Evolutionary conservation across 2,797 vertebrate genomes (phyloP).

Genomic region (Aldrovandia affinis): DNA sequence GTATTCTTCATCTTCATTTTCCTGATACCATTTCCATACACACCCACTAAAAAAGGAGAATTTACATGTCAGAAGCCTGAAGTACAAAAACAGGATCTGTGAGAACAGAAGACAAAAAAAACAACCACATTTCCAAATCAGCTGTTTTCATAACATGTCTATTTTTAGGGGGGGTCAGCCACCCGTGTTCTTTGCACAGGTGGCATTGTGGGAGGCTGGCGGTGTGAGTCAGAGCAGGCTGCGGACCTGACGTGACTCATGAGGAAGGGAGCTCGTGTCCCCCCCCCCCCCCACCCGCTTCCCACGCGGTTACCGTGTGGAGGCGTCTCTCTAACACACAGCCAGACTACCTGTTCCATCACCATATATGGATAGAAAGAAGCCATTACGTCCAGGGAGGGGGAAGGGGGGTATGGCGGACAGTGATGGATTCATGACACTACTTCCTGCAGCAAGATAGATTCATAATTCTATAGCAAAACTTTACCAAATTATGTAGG

Average conservation of each 20-base stretch:
- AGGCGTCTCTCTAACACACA: slow-evolving; percentile 33
- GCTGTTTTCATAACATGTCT: background rate
- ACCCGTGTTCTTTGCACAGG: background rate
- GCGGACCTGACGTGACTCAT: slow-evolving; percentile 34
- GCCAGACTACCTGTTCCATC: slow-evolving; percentile 46
- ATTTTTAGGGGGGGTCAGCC: slow-evolving; percentile 15
- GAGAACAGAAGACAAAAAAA: background rate
- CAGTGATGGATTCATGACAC: background rate
- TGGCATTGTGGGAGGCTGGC: slow-evolving; percentile 7
- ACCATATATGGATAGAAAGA: slow-evolving; percentile 54
- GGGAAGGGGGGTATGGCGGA: background rate
- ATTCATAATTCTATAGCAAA: background rate
- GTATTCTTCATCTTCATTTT: too few relatives aligned
- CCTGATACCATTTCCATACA: background rate
- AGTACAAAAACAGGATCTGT: background rate
- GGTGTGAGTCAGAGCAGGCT: background rate
- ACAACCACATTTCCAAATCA: background rate
- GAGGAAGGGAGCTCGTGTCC: slow-evolving; percentile 13
- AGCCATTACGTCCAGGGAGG: slow-evolving; percentile 15
- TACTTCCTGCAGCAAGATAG: background rate
- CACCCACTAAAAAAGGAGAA: background rate
- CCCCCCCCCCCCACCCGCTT: background rate
- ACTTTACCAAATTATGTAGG: background rate
- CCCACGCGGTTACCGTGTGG: slow-evolving; percentile 10
- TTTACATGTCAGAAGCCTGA: background rate